phyloP scores from a whole-genome alignment of 2,888 invertebrate species.

The Phalera bucephala region DNA sequence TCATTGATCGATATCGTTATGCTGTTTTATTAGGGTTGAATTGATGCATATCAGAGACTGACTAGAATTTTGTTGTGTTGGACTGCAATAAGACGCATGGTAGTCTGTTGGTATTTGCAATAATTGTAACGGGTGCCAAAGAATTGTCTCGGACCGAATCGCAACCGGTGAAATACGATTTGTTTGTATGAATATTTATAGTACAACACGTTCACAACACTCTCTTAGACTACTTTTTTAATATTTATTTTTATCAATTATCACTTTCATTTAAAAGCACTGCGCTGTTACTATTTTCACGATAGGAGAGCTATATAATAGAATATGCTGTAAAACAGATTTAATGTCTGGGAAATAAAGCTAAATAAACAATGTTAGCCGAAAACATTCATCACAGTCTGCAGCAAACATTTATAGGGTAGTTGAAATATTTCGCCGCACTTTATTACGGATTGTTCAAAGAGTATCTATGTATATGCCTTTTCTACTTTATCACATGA shows the following conservation, averaged over 20 bases:
- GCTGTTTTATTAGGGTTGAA: slow-evolving; percentile 28
- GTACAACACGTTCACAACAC: slow-evolving; percentile 4
- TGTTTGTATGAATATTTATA: slow-evolving; percentile 25
- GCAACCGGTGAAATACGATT: slow-evolving; percentile 13
- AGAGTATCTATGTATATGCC: not conserved
- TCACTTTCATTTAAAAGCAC: too few species aligned
- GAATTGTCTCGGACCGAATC: slow-evolving; percentile 25
- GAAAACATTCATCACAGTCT: slow-evolving; percentile 24
- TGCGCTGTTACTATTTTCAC: too few species aligned
- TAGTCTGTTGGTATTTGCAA: slow-evolving; percentile 38
- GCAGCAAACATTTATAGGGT: slow-evolving; percentile 25
- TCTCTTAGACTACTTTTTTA: too few species aligned
- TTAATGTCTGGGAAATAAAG: slow-evolving; percentile 18
- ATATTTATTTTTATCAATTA: too few species aligned
- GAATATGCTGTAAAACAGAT: slow-evolving; percentile 14
- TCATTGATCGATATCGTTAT: slow-evolving; percentile 20
- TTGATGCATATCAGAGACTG: slow-evolving; percentile 17
- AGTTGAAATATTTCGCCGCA: slow-evolving; percentile 23
- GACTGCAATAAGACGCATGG: slow-evolving; percentile 34
- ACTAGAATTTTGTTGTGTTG: slow-evolving; percentile 23
- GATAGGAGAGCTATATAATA: too few species aligned
- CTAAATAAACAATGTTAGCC: slow-evolving; percentile 21
- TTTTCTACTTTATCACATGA: not conserved
- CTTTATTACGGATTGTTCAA: slow-evolving; percentile 2
- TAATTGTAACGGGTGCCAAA: slow-evolving; percentile 50